Base-by-base conservation (phyloP, 2,888 invertebrate species). In the Latheticus oryzae region DNA sequence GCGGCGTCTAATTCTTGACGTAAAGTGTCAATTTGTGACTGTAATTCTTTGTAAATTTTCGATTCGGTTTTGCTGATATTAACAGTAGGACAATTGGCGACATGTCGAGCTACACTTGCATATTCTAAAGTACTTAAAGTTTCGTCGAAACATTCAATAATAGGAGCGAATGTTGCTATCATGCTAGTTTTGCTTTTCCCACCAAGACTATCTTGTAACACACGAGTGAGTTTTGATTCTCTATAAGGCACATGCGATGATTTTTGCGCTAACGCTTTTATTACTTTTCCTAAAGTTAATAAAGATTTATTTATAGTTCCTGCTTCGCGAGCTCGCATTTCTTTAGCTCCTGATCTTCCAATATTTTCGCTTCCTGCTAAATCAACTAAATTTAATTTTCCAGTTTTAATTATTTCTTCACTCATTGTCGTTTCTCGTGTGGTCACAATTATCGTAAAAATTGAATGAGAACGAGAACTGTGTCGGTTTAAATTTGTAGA, bases 301-400 rank as follows among this genome's bases (percentile, higher is more conserved):
- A 99, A 81, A 5, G 93, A 93, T 78, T 96, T 95, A 81, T 99
- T 99, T 64, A 99, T 98, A 72, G 91, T 97, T 0, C 95, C 96
- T 2, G 97, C 95, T 81, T 99, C 98, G 3, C 95, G 80, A 0
- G 96, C 96, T 4, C 85, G 70, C 73, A 90, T 91, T 70, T 97
- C 96, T 26, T 87, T 83, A 0, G 96, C 95, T 2, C 98, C 98
- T 0, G 97, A 96, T 69, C 95, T 87, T 8, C 93, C 92, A 65
- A 98, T 93, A 79, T 97, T 97, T 81, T 99, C 98, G 52, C 95
- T 95, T 0, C 98, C 98, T 0, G 98, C 98, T 70, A 99, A 82
- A 82, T 99, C 99, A 0, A 97, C 98, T 63, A 99, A 81, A 82
- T 98, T 94, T n/a, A 99, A 82, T 76, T 98, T 99, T 0, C 97